Percentiles rank a stretch among this genome's conserved stretches.
phyloP scores from a whole-genome alignment of 2,797 vertebrate species.

The Centroberyx gerrardi region DNA sequence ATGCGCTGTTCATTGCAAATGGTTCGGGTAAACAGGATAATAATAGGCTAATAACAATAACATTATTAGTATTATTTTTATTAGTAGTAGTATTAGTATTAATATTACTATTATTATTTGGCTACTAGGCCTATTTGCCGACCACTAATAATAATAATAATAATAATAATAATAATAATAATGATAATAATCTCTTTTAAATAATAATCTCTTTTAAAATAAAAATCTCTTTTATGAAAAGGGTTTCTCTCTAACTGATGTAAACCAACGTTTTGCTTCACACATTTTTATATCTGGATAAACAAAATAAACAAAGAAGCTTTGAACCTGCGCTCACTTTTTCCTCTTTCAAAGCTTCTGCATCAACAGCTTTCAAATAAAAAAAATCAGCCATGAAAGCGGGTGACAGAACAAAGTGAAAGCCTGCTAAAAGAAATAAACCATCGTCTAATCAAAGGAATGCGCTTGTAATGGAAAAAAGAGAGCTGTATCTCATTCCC shows the following conservation, averaged over 20 bases:
- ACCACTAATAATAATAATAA: too few species aligned
- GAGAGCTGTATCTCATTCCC: conserved; percentile 85
- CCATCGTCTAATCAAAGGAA: conserved; percentile 67
- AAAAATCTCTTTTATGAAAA: background rate
- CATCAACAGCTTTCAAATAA: conserved; percentile 83
- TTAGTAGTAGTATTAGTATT: background rate
- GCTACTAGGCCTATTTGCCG: too few species aligned
- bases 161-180: background rate
- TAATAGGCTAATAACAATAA: background rate
- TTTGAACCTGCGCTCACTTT: conserved; percentile 57
- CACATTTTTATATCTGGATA: background rate
- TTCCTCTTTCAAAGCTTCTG: conserved; percentile 86
- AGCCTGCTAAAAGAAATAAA: conserved; percentile 62
- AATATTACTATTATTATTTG: background rate
- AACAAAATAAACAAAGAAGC: background rate
- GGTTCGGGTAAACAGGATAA: too few species aligned
- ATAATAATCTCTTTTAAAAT: background rate
- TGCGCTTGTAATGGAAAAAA: conserved; percentile 88
- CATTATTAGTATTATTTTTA: conserved; percentile 1
- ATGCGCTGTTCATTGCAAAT: too few species aligned
- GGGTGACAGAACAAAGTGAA: conserved; percentile 88
- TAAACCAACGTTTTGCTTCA: background rate
- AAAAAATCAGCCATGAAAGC: conserved; percentile 79
- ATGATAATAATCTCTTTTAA: background rate
- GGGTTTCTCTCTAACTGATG: background rate